Conservation (phyloP, 2,113 vertebrate species). For the Meriones unguiculatus region DNA sequence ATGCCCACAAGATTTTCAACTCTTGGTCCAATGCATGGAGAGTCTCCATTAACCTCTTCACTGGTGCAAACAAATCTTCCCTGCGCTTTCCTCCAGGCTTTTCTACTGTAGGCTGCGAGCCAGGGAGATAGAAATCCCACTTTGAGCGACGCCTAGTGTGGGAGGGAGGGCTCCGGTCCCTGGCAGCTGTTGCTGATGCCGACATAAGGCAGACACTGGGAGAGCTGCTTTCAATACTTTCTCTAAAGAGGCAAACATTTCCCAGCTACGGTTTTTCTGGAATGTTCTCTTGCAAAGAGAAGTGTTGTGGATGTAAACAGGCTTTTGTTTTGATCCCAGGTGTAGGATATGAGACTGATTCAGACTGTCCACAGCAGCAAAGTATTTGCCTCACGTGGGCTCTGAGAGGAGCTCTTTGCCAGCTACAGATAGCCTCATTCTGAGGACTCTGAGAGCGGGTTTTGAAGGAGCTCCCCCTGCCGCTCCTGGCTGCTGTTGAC, state of each 20-base stretch:
- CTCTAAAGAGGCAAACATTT: neutral
- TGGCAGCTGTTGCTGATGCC: no score
- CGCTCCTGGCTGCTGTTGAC: no score
- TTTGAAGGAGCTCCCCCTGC: no score
- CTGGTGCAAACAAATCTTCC: neutral
- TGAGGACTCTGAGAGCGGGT: no score
- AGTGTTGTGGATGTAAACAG: no score
- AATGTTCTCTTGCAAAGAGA: neutral
- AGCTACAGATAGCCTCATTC: no score
- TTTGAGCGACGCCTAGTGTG: rapidly evolving
- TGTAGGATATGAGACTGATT: no score
- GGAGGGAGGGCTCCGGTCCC: neutral
- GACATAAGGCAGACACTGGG: neutral
- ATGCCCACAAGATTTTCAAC: neutral
- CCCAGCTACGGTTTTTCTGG: neutral
- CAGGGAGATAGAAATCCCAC: neutral
- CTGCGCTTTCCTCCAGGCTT: neutral
- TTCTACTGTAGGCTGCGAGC: neutral
- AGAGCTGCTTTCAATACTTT: neutral
- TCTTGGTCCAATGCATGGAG: no score
- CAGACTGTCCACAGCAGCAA: no score
- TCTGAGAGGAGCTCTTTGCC: no score
- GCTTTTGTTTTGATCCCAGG: no score
- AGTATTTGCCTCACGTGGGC: no score
- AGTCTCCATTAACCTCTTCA: neutral